A percentile compares a stretch with the other conserved stretches of the same genome.
Evolutionary conservation across 2,888 invertebrate species (phyloP).

Genomic region (Tenthredo amoena): DNA sequence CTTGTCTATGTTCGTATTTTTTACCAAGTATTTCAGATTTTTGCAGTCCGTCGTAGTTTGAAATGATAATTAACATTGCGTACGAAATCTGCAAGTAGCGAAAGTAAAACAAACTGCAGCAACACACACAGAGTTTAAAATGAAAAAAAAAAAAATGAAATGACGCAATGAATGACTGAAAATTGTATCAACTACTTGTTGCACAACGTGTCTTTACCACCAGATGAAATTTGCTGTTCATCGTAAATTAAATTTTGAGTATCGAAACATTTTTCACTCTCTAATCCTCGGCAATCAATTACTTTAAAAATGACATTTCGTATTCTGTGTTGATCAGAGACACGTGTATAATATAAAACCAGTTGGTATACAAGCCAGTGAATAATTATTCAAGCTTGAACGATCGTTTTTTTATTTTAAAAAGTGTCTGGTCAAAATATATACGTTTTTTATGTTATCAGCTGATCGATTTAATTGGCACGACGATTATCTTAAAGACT

Average conservation of each 20-base stretch:
- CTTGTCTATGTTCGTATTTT: no score
- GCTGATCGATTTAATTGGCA: not conserved
- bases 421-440: not conserved
- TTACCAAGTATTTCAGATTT: not conserved
- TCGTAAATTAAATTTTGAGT: not conserved
- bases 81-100: not conserved
- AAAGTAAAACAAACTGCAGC: not conserved
- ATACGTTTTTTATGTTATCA: not conserved
- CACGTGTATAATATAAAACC: not conserved
- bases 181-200: not conserved
- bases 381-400: not conserved
- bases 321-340: not conserved
- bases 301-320: not conserved
- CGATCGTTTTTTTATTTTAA: not conserved
- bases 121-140: not conserved
- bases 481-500: not conserved
- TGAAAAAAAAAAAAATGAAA: not conserved
- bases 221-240: not conserved
- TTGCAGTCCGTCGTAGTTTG: not conserved
- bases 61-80: not conserved
- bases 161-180: not conserved
- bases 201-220: not conserved
- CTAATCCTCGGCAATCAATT: not conserved
- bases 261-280: not conserved
- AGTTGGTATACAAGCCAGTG: not conserved